Evolutionary conservation across 2,113 vertebrate genomes (phyloP), one percentile per base, ranked within the genome.

Genomic region (Nothoprocta pentlandii): DNA sequence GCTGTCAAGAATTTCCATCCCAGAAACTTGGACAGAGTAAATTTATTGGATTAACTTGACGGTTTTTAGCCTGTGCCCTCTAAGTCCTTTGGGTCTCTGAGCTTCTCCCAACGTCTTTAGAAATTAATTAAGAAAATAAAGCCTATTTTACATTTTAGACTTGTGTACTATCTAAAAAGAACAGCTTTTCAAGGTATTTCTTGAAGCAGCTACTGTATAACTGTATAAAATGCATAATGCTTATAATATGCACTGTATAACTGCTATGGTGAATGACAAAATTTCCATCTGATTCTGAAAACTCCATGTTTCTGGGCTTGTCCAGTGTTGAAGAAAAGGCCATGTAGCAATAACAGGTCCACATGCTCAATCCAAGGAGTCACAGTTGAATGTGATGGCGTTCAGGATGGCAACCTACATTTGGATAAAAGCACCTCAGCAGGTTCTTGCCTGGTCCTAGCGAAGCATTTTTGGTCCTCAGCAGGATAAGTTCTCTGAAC

Each of bases 21-120:
- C 41, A 78, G 46, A 32, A 85, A 76, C 54, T 46, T 63, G 51
- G 87, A 91, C n/a, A 88, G 88, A 46, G 90, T 26, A 90, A 34
- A 77, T 42, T 36, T 70, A 4, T 36, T 28, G 30, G 3, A 16
- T 41, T 54, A 39, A 11, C 6, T 10, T 5, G 2, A 2, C 39
- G 30, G 12, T 10, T 58, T 58, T 32, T 36, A 56, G 41, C 9
- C 13, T 14, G 7, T 20, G 23, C 32, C 14, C 28, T 51, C 9
- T 53, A 32, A 30, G 10, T 6, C 16, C 0, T 56, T 1, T 3
- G 3, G 5, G 7, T 21, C 34, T 32, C 22, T 39, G 16, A n/a
- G 39, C 16, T 68, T 64, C 78, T 66, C 47, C 49, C 12, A 62
- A 25, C 16, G 9, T 7, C 22, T 90, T 26, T 23, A 17, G 19